phyloP scores from a whole-genome alignment of 2,113 vertebrate genomes.

The Sciurus niger region DNA sequence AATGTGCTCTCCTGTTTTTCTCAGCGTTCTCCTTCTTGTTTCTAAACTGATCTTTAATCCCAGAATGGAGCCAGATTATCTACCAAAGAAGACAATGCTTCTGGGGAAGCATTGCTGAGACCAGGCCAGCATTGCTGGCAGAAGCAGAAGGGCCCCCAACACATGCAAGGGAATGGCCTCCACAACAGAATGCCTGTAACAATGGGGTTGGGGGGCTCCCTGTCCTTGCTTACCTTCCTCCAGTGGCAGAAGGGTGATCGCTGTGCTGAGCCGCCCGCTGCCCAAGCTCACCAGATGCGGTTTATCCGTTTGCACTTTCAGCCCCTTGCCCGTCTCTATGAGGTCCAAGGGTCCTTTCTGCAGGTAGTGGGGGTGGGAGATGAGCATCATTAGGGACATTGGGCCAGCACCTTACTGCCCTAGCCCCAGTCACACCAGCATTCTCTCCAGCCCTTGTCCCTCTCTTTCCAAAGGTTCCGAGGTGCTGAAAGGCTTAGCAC shows the following conservation, averaged over 20 bases:
- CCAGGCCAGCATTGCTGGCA: not conserved
- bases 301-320: constrained; percentile 97
- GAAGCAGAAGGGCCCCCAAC: not conserved
- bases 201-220: not conserved
- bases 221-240: constrained; percentile 92
- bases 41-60: constrained; percentile 60
- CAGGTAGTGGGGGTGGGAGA: not conserved
- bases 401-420: not conserved
- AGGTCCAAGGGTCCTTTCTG: constrained; percentile 96
- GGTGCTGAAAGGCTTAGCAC: constrained; percentile 1
- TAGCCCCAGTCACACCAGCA: not conserved
- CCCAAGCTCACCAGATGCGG: constrained; percentile 98
- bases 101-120: not conserved
- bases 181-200: not conserved
- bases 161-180: not conserved
- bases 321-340: constrained; percentile 94
- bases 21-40: not conserved
- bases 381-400: not conserved
- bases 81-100: not conserved
- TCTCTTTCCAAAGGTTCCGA: constrained; percentile 35
- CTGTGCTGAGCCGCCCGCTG: constrained; percentile 96
- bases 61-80: constrained; percentile 36
- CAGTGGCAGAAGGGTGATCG: constrained; percentile 96
- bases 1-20: not conserved
- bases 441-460: not conserved